Conservation (phyloP, 2,888 invertebrate species). For the Tachystola acroxantha region DNA sequence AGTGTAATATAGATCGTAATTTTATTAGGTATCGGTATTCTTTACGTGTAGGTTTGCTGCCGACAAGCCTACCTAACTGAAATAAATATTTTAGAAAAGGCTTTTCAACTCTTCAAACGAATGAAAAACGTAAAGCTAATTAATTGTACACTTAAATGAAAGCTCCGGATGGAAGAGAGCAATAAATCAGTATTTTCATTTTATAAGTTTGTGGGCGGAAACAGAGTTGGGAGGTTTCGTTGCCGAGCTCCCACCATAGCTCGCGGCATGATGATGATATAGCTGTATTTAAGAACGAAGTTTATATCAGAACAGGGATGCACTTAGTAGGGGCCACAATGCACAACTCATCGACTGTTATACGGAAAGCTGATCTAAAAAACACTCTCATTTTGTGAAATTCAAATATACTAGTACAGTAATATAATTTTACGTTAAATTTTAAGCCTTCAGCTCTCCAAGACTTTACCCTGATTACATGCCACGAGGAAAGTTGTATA, state of each 20-base stretch:
- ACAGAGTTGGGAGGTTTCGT: conserved; percentile 30
- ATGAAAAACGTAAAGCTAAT: background rate
- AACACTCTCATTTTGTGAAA: no score
- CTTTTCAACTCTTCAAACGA: background rate
- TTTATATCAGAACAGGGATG: conserved; percentile 24
- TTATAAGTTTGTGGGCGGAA: conserved; percentile 24
- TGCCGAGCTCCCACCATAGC: conserved; percentile 16
- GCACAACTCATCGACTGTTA: no score
- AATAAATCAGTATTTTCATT: conserved; percentile 39
- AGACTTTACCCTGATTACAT: background rate
- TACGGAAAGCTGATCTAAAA: no score
- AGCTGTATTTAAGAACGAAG: conserved; percentile 31
- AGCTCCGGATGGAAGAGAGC: conserved; percentile 1
- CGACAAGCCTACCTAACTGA: no score
- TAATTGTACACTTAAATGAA: background rate
- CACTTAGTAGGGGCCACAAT: background rate
- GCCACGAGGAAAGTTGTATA: conserved; percentile 1
- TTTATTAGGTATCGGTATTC: no score
- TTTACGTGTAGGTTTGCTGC: no score
- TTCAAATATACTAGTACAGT: no score
- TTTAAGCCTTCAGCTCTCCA: background rate
- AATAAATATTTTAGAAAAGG: no score
- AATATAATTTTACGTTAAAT: no score
- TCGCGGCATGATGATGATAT: conserved; percentile 34
- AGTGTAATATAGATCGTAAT: no score